Evolutionary conservation across 2,113 vertebrate genomes (phyloP).

Genomic region (Agapornis roseicollis): DNA sequence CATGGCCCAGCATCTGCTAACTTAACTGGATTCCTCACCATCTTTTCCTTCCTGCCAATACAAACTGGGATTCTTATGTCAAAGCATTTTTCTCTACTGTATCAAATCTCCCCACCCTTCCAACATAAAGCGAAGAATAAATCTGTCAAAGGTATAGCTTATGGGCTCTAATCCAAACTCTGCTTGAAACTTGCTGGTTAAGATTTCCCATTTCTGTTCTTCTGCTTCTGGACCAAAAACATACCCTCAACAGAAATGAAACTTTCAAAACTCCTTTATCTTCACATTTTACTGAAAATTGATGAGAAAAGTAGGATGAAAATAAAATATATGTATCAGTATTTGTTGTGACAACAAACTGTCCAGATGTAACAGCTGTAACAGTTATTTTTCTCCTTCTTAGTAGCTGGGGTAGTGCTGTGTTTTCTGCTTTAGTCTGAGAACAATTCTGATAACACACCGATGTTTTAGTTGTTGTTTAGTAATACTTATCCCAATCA

Average conservation of each 20-base stretch:
- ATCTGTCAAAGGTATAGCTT: neutral
- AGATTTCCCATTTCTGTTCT: neutral
- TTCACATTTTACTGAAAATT: neutral
- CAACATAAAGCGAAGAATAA: neutral
- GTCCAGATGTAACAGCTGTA: neutral
- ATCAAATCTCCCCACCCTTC: neutral
- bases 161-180: neutral
- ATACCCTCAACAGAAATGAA: neutral
- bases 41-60: neutral
- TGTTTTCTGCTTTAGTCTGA: neutral
- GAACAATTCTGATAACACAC: neutral
- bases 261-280: neutral
- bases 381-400: neutral
- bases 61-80: neutral
- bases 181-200: neutral
- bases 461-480: neutral
- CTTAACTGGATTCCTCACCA: neutral
- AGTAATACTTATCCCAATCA: neutral
- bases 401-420: neutral
- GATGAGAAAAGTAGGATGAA: neutral
- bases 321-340: neutral
- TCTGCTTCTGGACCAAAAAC: neutral
- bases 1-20: conserved; percentile 12
- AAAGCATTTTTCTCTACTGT: neutral
- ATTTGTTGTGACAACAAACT: neutral